A percentile compares a stretch with the other conserved stretches of the same genome.
Conservation (phyloP, 2,113 vertebrate species). For the Mesembrinibis cayennensis region DNA sequence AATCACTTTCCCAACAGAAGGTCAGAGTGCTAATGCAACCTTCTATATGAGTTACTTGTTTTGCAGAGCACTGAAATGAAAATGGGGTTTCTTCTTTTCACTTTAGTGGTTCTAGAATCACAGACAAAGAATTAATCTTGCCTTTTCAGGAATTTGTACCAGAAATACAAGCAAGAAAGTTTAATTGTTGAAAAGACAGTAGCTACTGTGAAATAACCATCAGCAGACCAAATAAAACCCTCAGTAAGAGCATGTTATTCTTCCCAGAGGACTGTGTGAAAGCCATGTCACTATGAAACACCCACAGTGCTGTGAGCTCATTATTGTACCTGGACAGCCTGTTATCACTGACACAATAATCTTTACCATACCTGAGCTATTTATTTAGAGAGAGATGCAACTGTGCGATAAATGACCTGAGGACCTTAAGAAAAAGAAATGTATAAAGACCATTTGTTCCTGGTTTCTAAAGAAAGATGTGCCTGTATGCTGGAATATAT, state of each 20-base stretch:
- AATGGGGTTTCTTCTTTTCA: constrained; percentile 20
- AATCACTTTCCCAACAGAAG: background rate
- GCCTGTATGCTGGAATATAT: background rate
- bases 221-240: background rate
- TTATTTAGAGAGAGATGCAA: background rate
- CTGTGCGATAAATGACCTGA: background rate
- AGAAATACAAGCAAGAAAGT: constrained; percentile 16
- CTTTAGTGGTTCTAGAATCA: background rate
- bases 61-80: background rate
- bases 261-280: background rate
- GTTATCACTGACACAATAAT: background rate
- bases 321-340: constrained; percentile 3
- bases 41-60: background rate
- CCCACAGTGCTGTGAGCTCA: background rate
- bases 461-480: background rate
- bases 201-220: background rate
- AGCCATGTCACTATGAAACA: background rate
- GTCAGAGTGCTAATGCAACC: background rate
- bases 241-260: background rate
- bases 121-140: background rate
- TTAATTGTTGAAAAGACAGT: background rate
- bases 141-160: background rate
- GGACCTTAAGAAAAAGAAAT: background rate
- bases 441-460: background rate
- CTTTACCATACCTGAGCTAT: background rate